phyloP scores from a whole-genome alignment of 2,113 vertebrate genomes.

The Pelobates fuscus region DNA sequence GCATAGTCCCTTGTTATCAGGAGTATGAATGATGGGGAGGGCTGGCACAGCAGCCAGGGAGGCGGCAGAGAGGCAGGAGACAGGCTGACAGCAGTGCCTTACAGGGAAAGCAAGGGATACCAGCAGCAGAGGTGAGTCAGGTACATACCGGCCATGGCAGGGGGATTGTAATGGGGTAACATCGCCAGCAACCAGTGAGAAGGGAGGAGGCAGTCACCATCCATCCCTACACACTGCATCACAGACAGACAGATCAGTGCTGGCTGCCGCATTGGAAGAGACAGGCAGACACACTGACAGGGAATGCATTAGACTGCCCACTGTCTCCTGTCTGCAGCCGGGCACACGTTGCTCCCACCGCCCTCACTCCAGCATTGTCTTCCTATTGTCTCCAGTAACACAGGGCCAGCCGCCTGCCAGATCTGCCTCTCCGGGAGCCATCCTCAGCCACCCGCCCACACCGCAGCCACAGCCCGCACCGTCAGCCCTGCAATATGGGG shows the following conservation, averaged over 20 bases:
- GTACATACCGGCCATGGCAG: too few relatives aligned
- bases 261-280: conserved; percentile 14
- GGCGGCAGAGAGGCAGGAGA: background rate
- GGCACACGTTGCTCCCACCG: background rate
- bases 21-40: conserved; percentile 1
- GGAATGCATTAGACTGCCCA: background rate
- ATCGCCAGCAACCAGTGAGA: too few relatives aligned
- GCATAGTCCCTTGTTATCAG: conserved; percentile 11
- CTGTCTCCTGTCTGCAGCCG: conserved; percentile 8
- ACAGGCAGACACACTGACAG: too few relatives aligned
- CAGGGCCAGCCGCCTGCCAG: background rate
- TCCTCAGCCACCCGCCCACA: background rate
- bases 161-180: too few relatives aligned
- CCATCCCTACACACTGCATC: background rate
- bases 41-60: background rate
- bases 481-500: conserved; percentile 62
- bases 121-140: background rate
- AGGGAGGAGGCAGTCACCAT: too few relatives aligned
- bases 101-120: background rate
- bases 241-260: background rate
- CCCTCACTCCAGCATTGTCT: background rate
- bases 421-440: background rate
- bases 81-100: conserved; percentile 13
- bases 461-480: background rate
- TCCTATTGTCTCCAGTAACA: background rate